These are phyloP conservation scores for Tribolium madens DNA, from an alignment of 1,140 invertebrate species.

Conservation along the genomic window DNA sequence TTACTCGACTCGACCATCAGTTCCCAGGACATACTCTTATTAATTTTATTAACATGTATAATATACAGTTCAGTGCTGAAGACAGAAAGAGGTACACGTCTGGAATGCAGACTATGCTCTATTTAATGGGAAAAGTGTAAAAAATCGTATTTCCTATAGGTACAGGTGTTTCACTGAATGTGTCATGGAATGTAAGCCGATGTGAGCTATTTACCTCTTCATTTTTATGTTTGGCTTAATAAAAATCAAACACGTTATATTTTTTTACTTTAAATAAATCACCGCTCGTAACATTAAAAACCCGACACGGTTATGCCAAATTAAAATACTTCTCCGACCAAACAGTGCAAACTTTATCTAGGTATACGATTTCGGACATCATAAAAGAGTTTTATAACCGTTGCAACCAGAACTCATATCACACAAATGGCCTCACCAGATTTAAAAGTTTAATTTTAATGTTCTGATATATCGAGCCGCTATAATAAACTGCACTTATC, in stretches of 20 bases:
- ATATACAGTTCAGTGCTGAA: background rate
- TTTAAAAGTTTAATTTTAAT: slow-evolving; percentile 52
- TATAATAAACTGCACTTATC: slow-evolving; percentile 50
- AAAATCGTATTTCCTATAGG: slow-evolving; percentile 20
- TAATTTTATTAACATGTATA: slow-evolving; percentile 10
- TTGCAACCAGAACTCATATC: slow-evolving; percentile 41
- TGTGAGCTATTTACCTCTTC: slow-evolving; percentile 19
- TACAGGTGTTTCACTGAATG: slow-evolving; percentile 33
- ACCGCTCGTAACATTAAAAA: slow-evolving; percentile 17
- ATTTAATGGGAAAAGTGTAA: slow-evolving; percentile 18
- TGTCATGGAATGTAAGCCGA: slow-evolving; percentile 24
- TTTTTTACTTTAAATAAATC: slow-evolving; percentile 12
- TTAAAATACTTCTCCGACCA: slow-evolving; percentile 22
- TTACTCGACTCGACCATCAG: background rate
- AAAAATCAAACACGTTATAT: slow-evolving; percentile 14
- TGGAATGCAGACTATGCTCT: slow-evolving; percentile 23
- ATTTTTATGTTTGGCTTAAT: background rate
- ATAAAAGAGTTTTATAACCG: slow-evolving; percentile 48
- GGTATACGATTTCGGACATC: slow-evolving; percentile 28
- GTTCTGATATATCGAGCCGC: slow-evolving; percentile 35
- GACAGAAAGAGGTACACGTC: slow-evolving; percentile 5
- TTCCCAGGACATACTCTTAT: slow-evolving; percentile 8
- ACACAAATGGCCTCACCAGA: slow-evolving; percentile 46
- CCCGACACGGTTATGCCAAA: background rate
- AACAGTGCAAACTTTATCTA: slow-evolving; percentile 27